Evolutionary conservation across 1,140 invertebrate species (phyloP).

Genomic region (Atta cephalotes): DNA sequence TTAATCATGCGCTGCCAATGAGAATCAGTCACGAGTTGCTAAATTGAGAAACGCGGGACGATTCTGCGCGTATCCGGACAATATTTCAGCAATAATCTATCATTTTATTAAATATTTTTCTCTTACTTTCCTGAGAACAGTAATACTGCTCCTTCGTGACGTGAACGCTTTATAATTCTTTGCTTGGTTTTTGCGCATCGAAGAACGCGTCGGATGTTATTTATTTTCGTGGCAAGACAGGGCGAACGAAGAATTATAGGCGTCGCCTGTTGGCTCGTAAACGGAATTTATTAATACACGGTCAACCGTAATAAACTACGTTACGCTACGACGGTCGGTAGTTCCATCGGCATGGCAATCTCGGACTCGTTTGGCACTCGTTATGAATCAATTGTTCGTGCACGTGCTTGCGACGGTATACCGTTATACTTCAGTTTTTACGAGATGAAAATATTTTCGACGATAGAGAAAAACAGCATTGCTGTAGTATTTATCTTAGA

Average conservation of each 20-base stretch:
- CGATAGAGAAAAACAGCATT: background rate
- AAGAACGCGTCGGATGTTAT: slow-evolving; percentile 39
- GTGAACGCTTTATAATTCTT: slow-evolving; percentile 61
- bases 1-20: slow-evolving; percentile 66
- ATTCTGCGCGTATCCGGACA: background rate
- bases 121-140: too few relatives aligned
- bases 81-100: slow-evolving; percentile 36
- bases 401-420: slow-evolving; percentile 30
- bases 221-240: slow-evolving; percentile 57
- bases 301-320: slow-evolving; percentile 31
- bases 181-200: slow-evolving; percentile 39
- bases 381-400: slow-evolving; percentile 60
- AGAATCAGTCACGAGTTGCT: slow-evolving; percentile 49
- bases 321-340: slow-evolving; percentile 19
- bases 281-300: slow-evolving; percentile 69
- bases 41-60: slow-evolving; percentile 49
- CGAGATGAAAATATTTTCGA: slow-evolving; percentile 22
- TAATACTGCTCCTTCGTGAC: background rate
- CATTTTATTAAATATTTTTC: slow-evolving; percentile 45
- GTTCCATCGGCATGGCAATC: slow-evolving; percentile 45
- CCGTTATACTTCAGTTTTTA: slow-evolving; percentile 46
- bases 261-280: slow-evolving; percentile 45
- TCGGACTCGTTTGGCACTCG: slow-evolving; percentile 41
- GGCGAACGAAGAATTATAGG: slow-evolving; percentile 67
- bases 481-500: slow-evolving; percentile 22